Percentiles rank a stretch among this genome's conserved stretches.
Evolutionary conservation across 2,797 vertebrate species (phyloP).

Genomic region (Sphaeramia orbicularis): DNA sequence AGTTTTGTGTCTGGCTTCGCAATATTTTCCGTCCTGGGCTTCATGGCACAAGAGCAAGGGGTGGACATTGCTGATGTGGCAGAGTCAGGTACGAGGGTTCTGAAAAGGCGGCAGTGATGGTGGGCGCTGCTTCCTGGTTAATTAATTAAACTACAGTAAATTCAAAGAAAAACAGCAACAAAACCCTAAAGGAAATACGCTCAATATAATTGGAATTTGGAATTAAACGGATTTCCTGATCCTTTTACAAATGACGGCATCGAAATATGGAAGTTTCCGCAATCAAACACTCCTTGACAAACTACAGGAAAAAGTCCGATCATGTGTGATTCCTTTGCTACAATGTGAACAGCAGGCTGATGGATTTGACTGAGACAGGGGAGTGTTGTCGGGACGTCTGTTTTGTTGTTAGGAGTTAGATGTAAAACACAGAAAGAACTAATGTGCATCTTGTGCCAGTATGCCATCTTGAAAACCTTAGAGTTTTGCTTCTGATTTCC

Average conservation of each 20-base stretch:
- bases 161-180: conserved; percentile 71
- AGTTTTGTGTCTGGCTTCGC: conserved; percentile 99
- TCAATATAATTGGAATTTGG: conserved; percentile 52
- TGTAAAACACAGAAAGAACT: background rate
- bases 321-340: conserved; percentile 8
- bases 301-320: conserved; percentile 39
- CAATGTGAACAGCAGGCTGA: conserved; percentile 4
- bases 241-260: conserved; percentile 68
- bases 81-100: conserved; percentile 98
- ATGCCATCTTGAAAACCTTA: conserved; percentile 10
- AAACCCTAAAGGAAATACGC: conserved; percentile 57
- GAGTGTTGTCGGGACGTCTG: background rate
- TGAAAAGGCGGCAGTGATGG: conserved; percentile 93
- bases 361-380: background rate
- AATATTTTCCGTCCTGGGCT: conserved; percentile 99
- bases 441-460: conserved; percentile 54
- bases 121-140: conserved; percentile 93
- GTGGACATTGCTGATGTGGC: conserved; percentile 99
- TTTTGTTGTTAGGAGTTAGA: conserved; percentile 4
- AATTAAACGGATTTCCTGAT: conserved; percentile 51
- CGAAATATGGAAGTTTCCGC: conserved; percentile 73
- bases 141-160: conserved; percentile 78
- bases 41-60: conserved; percentile 99
- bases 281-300: conserved; percentile 81
- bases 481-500: conserved; percentile 16